Evolutionary conservation across 1,140 invertebrate species (phyloP).

Genomic region (Antheraea mylitta): DNA sequence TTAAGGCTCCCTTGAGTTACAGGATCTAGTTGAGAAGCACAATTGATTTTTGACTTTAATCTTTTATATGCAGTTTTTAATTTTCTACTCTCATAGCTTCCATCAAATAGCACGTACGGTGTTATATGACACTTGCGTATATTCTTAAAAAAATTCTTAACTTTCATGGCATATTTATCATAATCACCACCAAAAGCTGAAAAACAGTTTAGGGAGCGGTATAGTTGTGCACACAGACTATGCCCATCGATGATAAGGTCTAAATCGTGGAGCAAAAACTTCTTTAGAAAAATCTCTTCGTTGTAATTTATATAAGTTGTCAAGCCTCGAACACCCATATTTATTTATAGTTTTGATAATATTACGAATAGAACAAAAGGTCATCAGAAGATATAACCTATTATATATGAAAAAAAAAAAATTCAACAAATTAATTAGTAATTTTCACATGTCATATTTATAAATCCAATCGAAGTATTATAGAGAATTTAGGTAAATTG

Average conservation of each 20-base stretch:
- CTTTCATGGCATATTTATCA: conserved; percentile 83
- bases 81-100: conserved; percentile 88
- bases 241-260: conserved; percentile 91
- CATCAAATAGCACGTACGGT: conserved; percentile 91
- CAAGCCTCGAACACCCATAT: conserved; percentile 90
- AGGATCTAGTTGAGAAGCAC: conserved; percentile 68
- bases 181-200: conserved; percentile 93
- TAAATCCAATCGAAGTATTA: too few species aligned
- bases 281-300: conserved; percentile 82
- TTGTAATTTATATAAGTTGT: conserved; percentile 88
- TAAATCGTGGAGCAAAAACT: conserved; percentile 83
- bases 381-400: too few species aligned
- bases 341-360: background rate
- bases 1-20: conserved; percentile 71
- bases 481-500: too few species aligned
- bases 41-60: conserved; percentile 81
- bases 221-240: conserved; percentile 87
- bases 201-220: conserved; percentile 81
- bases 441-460: too few species aligned
- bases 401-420: too few species aligned
- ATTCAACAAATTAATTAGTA: too few species aligned
- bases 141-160: conserved; percentile 85
- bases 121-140: conserved; percentile 86
- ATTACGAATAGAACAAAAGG: too few species aligned
- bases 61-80: conserved; percentile 84